Conservation (phyloP, 2,888 invertebrate species). For the Euplexia lucipara region DNA sequence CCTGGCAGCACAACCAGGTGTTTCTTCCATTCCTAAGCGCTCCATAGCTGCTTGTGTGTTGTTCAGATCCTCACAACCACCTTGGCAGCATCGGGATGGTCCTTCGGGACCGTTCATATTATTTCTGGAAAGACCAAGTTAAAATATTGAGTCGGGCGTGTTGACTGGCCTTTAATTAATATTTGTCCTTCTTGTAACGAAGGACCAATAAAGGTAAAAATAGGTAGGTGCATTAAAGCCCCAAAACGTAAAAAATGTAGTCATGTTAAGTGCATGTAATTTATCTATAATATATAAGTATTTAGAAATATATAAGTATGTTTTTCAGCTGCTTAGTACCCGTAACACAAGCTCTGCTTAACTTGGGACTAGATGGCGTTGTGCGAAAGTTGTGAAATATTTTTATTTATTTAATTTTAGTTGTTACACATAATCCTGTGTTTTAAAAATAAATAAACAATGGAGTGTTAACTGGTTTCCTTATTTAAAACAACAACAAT, state of each 20-base stretch:
- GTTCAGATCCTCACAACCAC: conserved; percentile 36
- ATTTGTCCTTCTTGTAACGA: background rate
- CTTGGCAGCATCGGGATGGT: conserved; percentile 67
- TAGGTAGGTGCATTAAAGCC: background rate
- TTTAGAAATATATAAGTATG: no score
- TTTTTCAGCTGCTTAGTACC: no score
- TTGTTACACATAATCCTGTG: no score
- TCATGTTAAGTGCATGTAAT: no score
- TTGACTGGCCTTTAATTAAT: background rate
- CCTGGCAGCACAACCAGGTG: conserved; percentile 75
- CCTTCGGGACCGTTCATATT: conserved; percentile 86
- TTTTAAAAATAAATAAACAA: background rate
- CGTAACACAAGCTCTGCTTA: no score
- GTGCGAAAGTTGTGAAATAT: no score
- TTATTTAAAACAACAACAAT: background rate
- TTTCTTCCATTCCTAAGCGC: conserved; percentile 70
- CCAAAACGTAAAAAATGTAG: background rate
- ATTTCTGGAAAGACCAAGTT: conserved; percentile 67
- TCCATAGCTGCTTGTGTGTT: conserved; percentile 70
- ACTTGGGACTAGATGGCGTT: no score
- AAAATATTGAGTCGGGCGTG: conserved; percentile 1
- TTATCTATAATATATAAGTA: no score
- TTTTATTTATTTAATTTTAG: no score
- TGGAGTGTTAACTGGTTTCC: background rate
- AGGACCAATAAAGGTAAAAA: background rate